Conservation (phyloP, 2,797 vertebrate genomes). For the Sebastes paucispinis region DNA sequence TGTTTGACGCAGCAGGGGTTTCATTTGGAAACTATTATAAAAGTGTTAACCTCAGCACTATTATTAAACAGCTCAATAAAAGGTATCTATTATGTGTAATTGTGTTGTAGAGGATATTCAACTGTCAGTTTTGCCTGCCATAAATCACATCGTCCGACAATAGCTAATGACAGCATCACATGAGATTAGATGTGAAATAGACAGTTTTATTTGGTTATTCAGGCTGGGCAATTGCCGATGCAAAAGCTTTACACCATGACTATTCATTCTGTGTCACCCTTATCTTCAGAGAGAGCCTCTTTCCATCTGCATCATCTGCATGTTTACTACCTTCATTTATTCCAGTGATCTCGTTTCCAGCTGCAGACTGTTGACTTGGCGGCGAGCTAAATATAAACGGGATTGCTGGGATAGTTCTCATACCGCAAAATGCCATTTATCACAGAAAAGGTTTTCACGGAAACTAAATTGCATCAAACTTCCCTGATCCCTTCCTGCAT, state of each 20-base stretch:
- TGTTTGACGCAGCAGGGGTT: conserved; percentile 44
- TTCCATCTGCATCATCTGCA: conserved; percentile 15
- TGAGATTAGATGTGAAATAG: conserved; percentile 1
- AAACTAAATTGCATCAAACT: conserved; percentile 11
- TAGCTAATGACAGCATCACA: neutral
- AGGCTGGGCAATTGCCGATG: neutral
- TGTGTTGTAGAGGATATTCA: neutral
- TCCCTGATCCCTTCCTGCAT: neutral
- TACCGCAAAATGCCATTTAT: conserved; percentile 17
- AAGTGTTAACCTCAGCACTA: neutral
- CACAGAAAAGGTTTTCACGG: conserved; percentile 6
- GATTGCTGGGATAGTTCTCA: conserved; percentile 60
- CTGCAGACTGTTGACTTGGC: conserved; percentile 18
- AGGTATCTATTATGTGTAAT: neutral
- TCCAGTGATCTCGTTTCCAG: conserved; percentile 37
- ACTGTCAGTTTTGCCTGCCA: neutral
- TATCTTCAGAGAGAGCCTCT: neutral
- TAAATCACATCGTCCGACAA: neutral
- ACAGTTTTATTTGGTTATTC: conserved; percentile 4
- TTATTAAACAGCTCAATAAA: neutral
- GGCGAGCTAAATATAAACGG: conserved; percentile 61
- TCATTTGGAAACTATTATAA: conserved; percentile 43
- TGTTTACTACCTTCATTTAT: conserved; percentile 27
- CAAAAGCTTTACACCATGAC: neutral
- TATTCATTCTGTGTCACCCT: neutral